Evolutionary conservation across 1,140 invertebrate species (phyloP).

Genomic region (Solen grandis): DNA sequence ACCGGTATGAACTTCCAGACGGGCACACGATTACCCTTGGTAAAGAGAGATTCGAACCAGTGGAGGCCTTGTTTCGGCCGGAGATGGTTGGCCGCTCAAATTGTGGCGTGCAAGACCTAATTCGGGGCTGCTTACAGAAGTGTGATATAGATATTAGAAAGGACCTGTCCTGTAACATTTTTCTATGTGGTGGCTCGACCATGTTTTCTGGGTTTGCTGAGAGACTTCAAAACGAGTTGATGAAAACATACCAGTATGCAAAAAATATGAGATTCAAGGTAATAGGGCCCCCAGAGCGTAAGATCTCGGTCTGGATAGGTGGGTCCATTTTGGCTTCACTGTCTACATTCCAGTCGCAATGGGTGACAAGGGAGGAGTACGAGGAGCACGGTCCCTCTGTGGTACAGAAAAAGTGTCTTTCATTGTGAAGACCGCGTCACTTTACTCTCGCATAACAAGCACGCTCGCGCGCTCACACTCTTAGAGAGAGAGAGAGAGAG

Average conservation of each 20-base stretch:
- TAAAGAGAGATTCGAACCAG: slow-evolving; percentile 81
- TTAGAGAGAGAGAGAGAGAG: no score
- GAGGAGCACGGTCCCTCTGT: not conserved
- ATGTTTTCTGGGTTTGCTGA: slow-evolving; percentile 51
- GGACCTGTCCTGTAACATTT: slow-evolving; percentile 56
- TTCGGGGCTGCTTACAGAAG: slow-evolving; percentile 91
- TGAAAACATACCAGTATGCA: not conserved
- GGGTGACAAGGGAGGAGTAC: not conserved
- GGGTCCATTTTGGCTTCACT: not conserved
- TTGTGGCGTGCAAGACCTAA: slow-evolving; percentile 81
- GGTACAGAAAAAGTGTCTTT: not conserved
- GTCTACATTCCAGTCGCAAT: not conserved
- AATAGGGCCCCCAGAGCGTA: not conserved
- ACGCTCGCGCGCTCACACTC: no score
- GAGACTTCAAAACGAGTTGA: not conserved
- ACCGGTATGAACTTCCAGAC: slow-evolving; percentile 81
- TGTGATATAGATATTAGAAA: slow-evolving; percentile 68
- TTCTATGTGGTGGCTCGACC: slow-evolving; percentile 58
- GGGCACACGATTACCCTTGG: slow-evolving; percentile 75
- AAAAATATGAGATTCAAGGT: not conserved
- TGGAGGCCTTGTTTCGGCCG: slow-evolving; percentile 87
- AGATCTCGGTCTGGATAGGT: not conserved
- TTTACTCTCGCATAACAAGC: no score
- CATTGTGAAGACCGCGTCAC: no score
- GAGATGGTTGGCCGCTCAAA: slow-evolving; percentile 65